Evolutionary conservation across 2,888 invertebrate genomes (phyloP).

Genomic region (Ptilodon capucinus): DNA sequence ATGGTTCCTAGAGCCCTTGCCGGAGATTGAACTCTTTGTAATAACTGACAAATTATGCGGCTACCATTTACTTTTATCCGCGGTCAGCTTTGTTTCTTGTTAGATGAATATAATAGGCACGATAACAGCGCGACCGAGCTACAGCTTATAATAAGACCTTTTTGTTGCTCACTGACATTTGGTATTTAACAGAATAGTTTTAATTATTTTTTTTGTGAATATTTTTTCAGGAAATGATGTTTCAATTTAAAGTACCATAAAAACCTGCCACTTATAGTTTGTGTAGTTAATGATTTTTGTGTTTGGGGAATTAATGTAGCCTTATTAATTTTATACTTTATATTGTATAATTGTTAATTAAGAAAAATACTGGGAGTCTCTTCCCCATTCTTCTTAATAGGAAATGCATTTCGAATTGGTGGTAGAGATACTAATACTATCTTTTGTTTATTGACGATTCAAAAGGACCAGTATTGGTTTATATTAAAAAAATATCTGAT

Average conservation of each 20-base stretch:
- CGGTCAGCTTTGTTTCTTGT: constrained; percentile 39
- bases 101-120: constrained; percentile 38
- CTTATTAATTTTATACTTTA: too few species aligned
- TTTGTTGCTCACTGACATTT: constrained; percentile 23
- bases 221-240: background rate
- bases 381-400: too few species aligned
- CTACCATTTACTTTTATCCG: constrained; percentile 64
- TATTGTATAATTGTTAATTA: too few species aligned
- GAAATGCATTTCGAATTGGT: too few species aligned
- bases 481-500: too few species aligned
- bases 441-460: too few species aligned
- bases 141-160: constrained; percentile 31
- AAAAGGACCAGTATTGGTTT: too few species aligned
- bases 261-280: too few species aligned
- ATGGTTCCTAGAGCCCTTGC: constrained; percentile 51
- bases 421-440: too few species aligned
- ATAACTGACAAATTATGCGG: constrained; percentile 71
- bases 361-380: too few species aligned
- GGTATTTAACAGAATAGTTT: background rate
- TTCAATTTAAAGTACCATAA: background rate
- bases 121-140: constrained; percentile 36
- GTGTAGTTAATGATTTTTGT: too few species aligned
- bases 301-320: too few species aligned
- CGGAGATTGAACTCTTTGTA: constrained; percentile 68
- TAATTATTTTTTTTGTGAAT: background rate